Conservation (phyloP, 2,113 vertebrate species). For the Esox niger region DNA sequence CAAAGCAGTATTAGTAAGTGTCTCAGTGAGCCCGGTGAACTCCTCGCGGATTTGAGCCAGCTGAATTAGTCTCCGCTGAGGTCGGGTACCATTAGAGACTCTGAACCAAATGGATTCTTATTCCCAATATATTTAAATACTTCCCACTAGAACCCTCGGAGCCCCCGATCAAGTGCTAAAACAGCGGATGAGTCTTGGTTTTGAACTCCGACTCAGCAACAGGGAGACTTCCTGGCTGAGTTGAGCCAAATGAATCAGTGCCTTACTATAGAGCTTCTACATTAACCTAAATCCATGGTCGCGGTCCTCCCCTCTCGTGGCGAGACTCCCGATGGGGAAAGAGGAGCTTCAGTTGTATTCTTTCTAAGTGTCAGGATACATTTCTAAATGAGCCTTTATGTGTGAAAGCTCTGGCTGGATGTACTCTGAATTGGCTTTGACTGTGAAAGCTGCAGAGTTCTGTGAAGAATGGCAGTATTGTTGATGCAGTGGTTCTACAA, state of each 20-base stretch:
- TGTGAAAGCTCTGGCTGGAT: neutral
- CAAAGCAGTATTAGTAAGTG: neutral
- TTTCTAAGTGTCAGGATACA: slow-evolving; percentile 24
- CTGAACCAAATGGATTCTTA: too few relatives aligned
- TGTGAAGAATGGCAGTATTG: too few relatives aligned
- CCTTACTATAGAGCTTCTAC: slow-evolving; percentile 38
- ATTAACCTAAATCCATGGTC: slow-evolving; percentile 40
- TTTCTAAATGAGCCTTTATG: slow-evolving; percentile 47
- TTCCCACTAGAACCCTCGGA: too few relatives aligned
- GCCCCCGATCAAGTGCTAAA: too few relatives aligned
- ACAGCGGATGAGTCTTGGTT: too few relatives aligned
- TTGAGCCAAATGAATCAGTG: slow-evolving; percentile 46
- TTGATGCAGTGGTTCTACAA: too few relatives aligned
- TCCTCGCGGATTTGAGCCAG: slow-evolving; percentile 14
- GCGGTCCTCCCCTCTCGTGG: slow-evolving; percentile 32
- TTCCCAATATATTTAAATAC: too few relatives aligned
- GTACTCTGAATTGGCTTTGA: slow-evolving; percentile 26
- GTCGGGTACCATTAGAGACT: too few relatives aligned
- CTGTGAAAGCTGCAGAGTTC: neutral
- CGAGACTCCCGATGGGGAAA: slow-evolving; percentile 32
- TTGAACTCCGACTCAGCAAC: too few relatives aligned
- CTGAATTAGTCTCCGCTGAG: slow-evolving; percentile 43
- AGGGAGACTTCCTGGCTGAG: slow-evolving; percentile 6
- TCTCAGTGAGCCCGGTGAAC: neutral
- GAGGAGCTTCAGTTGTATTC: slow-evolving; percentile 19